Evolutionary conservation across 2,888 invertebrate species (phyloP).

Genomic region (Drosophila atripex): DNA sequence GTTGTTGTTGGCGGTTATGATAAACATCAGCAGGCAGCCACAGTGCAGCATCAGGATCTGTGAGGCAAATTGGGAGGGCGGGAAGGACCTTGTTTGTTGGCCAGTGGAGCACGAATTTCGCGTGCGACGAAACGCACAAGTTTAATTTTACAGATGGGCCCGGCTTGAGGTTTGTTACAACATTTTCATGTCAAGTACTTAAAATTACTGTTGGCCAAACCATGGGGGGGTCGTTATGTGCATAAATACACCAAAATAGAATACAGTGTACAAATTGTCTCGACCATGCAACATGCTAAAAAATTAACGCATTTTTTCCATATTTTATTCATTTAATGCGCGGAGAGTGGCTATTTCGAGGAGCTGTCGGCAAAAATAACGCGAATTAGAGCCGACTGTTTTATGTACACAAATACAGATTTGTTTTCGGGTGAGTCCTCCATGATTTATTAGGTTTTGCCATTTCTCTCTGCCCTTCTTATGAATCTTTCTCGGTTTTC

Average conservation of each 20-base stretch:
- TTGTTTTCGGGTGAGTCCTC: conserved; percentile 6
- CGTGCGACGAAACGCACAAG: conserved; percentile 59
- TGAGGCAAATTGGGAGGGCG: not conserved
- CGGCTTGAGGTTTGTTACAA: conserved; percentile 50
- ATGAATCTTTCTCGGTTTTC: conserved; percentile 4
- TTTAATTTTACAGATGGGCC: conserved; percentile 57
- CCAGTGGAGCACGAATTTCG: conserved; percentile 56
- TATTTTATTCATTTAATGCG: conserved; percentile 55
- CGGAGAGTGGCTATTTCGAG: conserved; percentile 15
- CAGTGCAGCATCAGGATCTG: conserved; percentile 42
- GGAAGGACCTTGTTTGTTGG: conserved; percentile 29
- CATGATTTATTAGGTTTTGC: conserved; percentile 27
- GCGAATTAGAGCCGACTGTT: conserved; percentile 45
- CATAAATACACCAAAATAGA: conserved; percentile 18
- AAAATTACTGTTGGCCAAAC: conserved; percentile 56
- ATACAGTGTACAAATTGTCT: conserved; percentile 45
- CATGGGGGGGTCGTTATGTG: conserved; percentile 49
- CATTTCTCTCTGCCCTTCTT: not conserved
- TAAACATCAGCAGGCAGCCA: conserved; percentile 62
- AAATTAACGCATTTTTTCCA: conserved; percentile 70
- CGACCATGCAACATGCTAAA: conserved; percentile 59
- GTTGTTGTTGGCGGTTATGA: conserved; percentile 70
- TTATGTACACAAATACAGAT: conserved; percentile 7
- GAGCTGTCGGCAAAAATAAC: conserved; percentile 40
- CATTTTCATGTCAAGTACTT: conserved; percentile 70